phyloP scores from a whole-genome alignment of 1,140 invertebrate species.

The Drosophila nigromelanica region DNA sequence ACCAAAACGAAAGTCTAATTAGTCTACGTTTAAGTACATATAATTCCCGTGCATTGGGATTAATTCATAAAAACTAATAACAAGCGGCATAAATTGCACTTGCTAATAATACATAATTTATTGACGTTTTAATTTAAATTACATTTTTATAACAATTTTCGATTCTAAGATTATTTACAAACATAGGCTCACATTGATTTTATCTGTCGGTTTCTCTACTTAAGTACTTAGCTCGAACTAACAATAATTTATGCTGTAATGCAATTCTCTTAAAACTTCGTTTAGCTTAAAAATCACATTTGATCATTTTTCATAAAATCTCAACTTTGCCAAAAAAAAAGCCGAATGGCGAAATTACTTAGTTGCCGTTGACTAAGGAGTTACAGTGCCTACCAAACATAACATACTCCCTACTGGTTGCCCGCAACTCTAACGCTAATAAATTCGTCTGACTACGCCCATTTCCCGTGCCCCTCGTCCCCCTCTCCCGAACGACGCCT shows the following conservation, averaged over 20 bases:
- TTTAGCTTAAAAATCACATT: slow-evolving; percentile 80
- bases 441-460: slow-evolving; percentile 72
- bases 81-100: slow-evolving; percentile 57
- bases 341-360: slow-evolving; percentile 16
- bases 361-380: slow-evolving; percentile 32
- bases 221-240: slow-evolving; percentile 49
- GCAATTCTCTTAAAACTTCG: slow-evolving; percentile 69
- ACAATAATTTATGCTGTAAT: slow-evolving; percentile 56
- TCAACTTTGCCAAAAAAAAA: slow-evolving; percentile 30
- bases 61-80: background rate
- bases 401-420: slow-evolving; percentile 19
- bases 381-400: slow-evolving; percentile 43
- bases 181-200: slow-evolving; percentile 64
- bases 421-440: slow-evolving; percentile 71
- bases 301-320: slow-evolving; percentile 67
- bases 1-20: too few species aligned
- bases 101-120: slow-evolving; percentile 82
- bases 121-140: slow-evolving; percentile 81
- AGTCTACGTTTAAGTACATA: too few species aligned
- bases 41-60: too few species aligned
- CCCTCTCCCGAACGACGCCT: slow-evolving; percentile 1
- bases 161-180: slow-evolving; percentile 76
- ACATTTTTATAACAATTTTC: slow-evolving; percentile 75
- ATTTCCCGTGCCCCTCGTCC: slow-evolving; percentile 1
- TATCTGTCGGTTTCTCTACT: slow-evolving; percentile 47